Evolutionary conservation across 2,113 vertebrate genomes (phyloP).

Genomic region (Pterocles burchelli): DNA sequence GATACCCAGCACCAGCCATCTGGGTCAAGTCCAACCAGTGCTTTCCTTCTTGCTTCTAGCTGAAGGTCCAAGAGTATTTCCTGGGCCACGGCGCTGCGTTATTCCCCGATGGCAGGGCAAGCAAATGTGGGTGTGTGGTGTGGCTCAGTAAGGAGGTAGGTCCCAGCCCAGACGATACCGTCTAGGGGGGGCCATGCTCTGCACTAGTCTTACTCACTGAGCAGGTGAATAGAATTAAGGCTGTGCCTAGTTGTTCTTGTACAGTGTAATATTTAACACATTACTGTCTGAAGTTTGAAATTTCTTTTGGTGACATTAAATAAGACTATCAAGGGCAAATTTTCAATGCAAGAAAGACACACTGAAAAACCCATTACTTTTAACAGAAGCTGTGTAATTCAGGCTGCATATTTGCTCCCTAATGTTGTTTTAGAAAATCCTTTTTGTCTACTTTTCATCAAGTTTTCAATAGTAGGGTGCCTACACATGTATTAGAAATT

Average conservation of each 20-base stretch:
- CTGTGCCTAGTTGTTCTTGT: neutral
- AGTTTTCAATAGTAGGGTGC: neutral
- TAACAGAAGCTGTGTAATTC: neutral
- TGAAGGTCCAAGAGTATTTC: neutral
- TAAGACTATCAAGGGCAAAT: neutral
- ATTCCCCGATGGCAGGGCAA: accelerated
- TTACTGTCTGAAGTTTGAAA: neutral
- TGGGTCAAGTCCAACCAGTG: accelerated
- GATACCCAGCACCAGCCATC: neutral
- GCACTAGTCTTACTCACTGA: neutral
- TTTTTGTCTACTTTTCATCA: constrained; percentile 21
- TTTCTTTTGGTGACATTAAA: neutral
- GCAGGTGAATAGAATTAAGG: neutral
- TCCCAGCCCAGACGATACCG: accelerated
- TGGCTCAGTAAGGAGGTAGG: neutral
- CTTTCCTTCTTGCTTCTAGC: neutral
- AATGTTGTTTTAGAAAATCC: constrained; percentile 7
- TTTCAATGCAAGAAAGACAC: neutral
- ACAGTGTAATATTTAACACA: neutral
- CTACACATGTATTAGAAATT: neutral
- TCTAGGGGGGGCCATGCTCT: neutral
- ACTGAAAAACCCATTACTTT: neutral
- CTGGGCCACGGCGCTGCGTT: no score
- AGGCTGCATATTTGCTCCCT: neutral
- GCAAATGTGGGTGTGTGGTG: accelerated